Base-by-base conservation (phyloP, 2,113 vertebrate species). In the Zingel zingel region DNA sequence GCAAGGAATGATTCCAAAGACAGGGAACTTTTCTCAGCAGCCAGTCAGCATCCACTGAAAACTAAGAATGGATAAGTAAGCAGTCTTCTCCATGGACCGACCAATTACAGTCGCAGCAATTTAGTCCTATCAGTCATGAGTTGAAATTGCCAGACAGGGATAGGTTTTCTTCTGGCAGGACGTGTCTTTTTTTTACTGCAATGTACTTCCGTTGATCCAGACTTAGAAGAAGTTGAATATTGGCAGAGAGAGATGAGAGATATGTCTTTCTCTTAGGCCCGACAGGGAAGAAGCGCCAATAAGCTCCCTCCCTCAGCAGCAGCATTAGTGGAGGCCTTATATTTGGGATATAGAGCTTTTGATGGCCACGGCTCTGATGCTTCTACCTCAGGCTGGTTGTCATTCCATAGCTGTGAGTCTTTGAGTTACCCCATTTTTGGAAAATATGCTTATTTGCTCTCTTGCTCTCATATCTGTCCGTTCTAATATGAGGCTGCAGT, bases 1-100 rank as follows among this genome's bases (percentile, higher is more conserved):
- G 66, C 45, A 16, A 62, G 69, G 58, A 71, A 45, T 63, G 80
- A 79, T 54, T 75, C 67, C 58, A 19, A 19, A 72, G 77, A 85
- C 68, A 73, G 57, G 48, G 57, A 33, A 61, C 25, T 64, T 82
- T 50, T 82, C 64, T 84, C 48, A 48, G 74, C 70, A 56, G 62
- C 19, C 58, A 39, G 18, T 18, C 30, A 58, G 48, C 63, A 61
- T 39, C 30, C 59, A 7, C 65, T 43, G 9, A 73, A 72, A 51
- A 45, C 25, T 21, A 23, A n/a, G 13, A 61, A 74, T 50, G 65
- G 27, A 78, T 57, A 70, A 83, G 58, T 48, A 47, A 48, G 65
- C 71, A 16, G 51, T 65, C 19, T 11, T 70, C 72, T 59, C 67
- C 12, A 61, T 27, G 33, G 67, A 56, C 18, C 0, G 70, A 18